These are phyloP conservation scores for Ligdia adustata DNA, from an alignment of 2,888 invertebrate genomes.

Conservation along the genomic window DNA sequence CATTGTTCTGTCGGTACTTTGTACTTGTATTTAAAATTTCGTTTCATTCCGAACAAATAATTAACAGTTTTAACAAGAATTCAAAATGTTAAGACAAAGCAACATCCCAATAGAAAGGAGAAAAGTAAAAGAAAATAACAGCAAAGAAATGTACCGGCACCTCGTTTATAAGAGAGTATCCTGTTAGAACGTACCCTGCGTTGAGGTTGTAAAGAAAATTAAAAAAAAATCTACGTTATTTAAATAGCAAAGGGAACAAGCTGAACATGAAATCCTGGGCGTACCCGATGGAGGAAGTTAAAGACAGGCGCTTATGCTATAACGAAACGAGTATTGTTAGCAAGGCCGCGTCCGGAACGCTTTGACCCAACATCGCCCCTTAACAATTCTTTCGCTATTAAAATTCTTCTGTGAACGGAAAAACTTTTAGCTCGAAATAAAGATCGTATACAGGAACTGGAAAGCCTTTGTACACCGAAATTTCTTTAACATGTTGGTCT, in stretches of 20 bases:
- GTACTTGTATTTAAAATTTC: too few species aligned
- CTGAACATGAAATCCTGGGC: slow-evolving; percentile 50
- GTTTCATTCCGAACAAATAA: not conserved
- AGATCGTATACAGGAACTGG: slow-evolving; percentile 37
- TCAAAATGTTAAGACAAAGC: slow-evolving; percentile 8
- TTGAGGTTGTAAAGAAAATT: slow-evolving; percentile 43
- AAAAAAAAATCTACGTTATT: slow-evolving; percentile 44
- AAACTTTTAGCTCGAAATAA: slow-evolving; percentile 60
- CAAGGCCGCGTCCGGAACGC: slow-evolving; percentile 53
- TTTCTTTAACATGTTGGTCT: slow-evolving; percentile 8
- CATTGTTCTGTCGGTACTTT: too few species aligned
- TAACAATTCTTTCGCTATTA: slow-evolving; percentile 71
- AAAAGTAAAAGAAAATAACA: slow-evolving; percentile 20
- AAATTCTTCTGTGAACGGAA: slow-evolving; percentile 68
- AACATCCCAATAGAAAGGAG: slow-evolving; percentile 1
- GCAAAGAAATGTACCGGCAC: slow-evolving; percentile 11
- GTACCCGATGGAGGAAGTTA: slow-evolving; percentile 50
- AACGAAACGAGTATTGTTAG: slow-evolving; percentile 64
- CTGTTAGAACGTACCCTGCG: slow-evolving; percentile 26
- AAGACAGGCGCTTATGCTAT: slow-evolving; percentile 52
- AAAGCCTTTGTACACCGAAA: slow-evolving; percentile 22
- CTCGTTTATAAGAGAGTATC: slow-evolving; percentile 31
- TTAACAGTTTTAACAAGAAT: not conserved
- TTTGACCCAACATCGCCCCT: slow-evolving; percentile 62
- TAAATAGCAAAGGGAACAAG: slow-evolving; percentile 56